A percentile compares a stretch with the other conserved stretches of the same genome.
Conservation (phyloP, 2,797 vertebrate genomes). For the Hyperoplus lanceolatus region DNA sequence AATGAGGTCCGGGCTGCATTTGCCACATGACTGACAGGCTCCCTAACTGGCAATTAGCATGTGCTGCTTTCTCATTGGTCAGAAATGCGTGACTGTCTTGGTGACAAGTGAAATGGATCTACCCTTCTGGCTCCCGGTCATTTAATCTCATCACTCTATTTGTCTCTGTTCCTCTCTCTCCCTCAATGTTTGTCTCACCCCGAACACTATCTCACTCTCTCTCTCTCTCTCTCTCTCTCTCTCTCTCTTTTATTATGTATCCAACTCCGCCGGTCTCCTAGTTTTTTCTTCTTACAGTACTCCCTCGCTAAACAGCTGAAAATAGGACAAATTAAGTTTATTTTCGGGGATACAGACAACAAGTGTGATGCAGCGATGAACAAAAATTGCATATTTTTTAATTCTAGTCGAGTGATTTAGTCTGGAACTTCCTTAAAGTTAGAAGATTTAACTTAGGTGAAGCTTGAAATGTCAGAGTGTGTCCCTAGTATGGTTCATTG, state of each 20-base stretch:
- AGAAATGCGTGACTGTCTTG: conserved; percentile 53
- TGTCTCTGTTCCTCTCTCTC: conserved; percentile 30
- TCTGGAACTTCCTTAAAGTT: neutral
- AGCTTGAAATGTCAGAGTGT: neutral
- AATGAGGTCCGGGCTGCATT: conserved; percentile 57
- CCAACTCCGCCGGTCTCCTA: neutral
- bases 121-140: conserved; percentile 45
- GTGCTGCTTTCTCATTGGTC: conserved; percentile 71
- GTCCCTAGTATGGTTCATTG: neutral
- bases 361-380: neutral
- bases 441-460: neutral
- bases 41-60: conserved; percentile 75
- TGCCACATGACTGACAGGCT: conserved; percentile 72
- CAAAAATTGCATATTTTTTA: neutral
- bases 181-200: conserved; percentile 2
- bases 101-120: conserved; percentile 67
- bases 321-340: conserved; percentile 14
- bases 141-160: conserved; percentile 59
- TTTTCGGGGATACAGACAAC: neutral
- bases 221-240: neutral
- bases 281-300: neutral
- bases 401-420: neutral
- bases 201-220: neutral
- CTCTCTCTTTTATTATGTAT: neutral
- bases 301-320: neutral